phyloP scores from a whole-genome alignment of 2,797 vertebrate species.

The Mormyrops boulengeri region DNA sequence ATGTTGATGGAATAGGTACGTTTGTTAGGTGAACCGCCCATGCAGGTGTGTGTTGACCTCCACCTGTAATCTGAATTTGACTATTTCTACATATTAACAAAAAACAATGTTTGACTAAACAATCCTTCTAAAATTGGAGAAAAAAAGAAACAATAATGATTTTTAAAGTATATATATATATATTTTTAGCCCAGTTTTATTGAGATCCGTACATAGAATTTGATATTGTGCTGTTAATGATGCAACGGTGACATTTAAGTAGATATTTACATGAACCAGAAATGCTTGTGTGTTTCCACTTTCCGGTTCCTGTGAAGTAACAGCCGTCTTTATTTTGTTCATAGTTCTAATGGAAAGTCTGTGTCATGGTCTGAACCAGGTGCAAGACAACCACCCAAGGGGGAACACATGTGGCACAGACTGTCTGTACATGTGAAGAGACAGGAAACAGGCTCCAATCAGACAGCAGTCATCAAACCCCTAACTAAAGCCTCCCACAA shows the following conservation, averaged over 20 bases:
- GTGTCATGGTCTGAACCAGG: conserved; percentile 99
- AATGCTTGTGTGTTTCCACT: conserved; percentile 50
- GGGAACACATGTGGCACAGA: conserved; percentile 95
- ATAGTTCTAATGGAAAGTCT: conserved; percentile 99
- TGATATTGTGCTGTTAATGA: neutral
- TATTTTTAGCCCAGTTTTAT: neutral
- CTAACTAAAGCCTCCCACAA: conserved; percentile 88
- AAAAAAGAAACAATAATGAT: neutral
- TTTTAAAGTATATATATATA: neutral
- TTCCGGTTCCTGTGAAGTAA: conserved; percentile 68
- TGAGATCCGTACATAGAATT: neutral
- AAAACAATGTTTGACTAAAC: neutral
- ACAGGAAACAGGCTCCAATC: conserved; percentile 92
- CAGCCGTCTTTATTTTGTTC: conserved; percentile 90
- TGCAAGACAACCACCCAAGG: conserved; percentile 92
- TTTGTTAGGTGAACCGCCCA: neutral
- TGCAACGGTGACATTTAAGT: neutral
- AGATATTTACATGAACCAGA: conserved; percentile 52
- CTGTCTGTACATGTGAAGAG: conserved; percentile 97
- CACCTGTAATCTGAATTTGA: neutral
- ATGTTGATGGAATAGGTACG: neutral
- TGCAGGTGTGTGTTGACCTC: neutral
- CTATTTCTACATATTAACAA: neutral
- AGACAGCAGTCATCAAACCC: conserved; percentile 98
- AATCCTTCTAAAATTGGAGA: neutral